Evolutionary conservation across 2,113 vertebrate genomes (phyloP).

Genomic region (Hemibagrus wyckioides): DNA sequence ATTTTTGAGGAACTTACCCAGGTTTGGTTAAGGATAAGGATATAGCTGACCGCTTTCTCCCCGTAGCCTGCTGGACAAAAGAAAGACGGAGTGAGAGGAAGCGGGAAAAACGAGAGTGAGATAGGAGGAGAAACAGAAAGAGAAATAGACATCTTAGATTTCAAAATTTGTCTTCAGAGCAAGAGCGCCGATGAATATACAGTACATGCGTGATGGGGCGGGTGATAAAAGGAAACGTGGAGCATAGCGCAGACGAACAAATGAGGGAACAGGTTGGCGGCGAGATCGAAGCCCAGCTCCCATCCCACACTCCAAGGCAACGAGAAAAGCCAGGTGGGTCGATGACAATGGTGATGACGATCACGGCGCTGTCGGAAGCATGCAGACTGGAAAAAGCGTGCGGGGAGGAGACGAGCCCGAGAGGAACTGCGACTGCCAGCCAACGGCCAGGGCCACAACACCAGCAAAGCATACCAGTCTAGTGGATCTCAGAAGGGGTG

Average conservation of each 20-base stretch:
- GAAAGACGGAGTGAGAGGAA: conserved; percentile 26
- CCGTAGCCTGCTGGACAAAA: conserved; percentile 46
- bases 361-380: conserved; percentile 18
- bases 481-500: conserved; percentile 68
- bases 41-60: conserved; percentile 31
- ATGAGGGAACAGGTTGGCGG: conserved; percentile 32
- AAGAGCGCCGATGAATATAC: conserved; percentile 22
- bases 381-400: conserved; percentile 21
- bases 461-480: conserved; percentile 74
- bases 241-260: background rate
- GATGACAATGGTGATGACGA: conserved; percentile 5
- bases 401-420: conserved; percentile 26
- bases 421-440: conserved; percentile 49
- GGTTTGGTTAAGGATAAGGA: conserved; percentile 28
- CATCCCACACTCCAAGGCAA: conserved; percentile 12
- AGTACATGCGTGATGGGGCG: background rate
- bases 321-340: conserved; percentile 22
- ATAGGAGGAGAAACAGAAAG: conserved; percentile 43
- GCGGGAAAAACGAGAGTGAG: conserved; percentile 56
- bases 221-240: conserved; percentile 9
- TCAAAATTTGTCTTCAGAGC: conserved; percentile 58
- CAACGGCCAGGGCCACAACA: conserved; percentile 61
- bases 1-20: conserved; percentile 46
- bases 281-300: conserved; percentile 14
- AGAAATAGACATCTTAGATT: conserved; percentile 59